Conservation (phyloP, 2,797 vertebrate species). For the Linurgus olivaceus region DNA sequence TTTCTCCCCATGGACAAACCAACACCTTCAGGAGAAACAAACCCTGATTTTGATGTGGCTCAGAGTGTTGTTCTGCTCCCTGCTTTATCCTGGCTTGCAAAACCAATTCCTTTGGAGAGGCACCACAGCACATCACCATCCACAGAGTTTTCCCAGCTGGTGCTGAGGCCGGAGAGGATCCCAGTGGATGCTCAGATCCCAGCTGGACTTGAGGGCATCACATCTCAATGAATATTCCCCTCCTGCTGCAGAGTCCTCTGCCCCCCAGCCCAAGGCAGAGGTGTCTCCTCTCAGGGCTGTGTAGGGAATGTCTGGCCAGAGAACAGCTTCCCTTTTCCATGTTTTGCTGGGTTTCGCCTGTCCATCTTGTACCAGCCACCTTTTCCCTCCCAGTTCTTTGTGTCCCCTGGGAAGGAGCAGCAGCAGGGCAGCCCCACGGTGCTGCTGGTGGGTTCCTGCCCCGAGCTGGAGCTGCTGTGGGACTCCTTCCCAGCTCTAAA, state of each 20-base stretch:
- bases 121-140: neutral
- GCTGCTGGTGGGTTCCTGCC: neutral
- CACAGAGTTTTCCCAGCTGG: neutral
- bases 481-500: neutral
- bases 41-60: neutral
- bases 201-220: neutral
- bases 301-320: neutral
- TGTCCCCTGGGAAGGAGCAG: neutral
- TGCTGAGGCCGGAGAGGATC: neutral
- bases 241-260: neutral
- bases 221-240: no score
- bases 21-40: neutral
- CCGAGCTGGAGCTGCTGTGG: neutral
- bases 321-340: neutral
- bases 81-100: neutral
- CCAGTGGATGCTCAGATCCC: neutral
- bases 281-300: neutral
- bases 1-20: neutral
- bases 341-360: neutral
- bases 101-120: neutral
- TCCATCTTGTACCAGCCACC: accelerated
- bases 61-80: accelerated
- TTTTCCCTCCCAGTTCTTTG: neutral
- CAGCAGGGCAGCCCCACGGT: accelerated
- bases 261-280: neutral